Conservation (phyloP, 2,113 vertebrate genomes). For the Pachycephala philippinensis region DNA sequence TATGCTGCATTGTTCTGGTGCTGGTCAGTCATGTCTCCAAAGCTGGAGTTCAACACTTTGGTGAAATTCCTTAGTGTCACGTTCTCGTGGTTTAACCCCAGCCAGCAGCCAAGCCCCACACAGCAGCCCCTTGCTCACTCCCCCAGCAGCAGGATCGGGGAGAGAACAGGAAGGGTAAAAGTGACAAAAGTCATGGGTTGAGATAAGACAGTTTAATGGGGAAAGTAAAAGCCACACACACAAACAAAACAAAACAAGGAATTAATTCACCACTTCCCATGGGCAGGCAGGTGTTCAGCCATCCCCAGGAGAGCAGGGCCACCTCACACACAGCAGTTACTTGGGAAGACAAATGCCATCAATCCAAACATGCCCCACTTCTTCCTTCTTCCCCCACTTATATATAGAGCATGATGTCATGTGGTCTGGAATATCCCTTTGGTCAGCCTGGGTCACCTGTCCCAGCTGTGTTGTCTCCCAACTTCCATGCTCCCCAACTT, state of each 20-base stretch:
- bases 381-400: not conserved
- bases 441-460: not conserved
- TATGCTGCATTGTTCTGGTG: not conserved
- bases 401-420: not conserved
- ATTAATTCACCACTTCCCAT: not conserved
- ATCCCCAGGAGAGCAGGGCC: not conserved
- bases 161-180: not conserved
- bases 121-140: rapidly evolving
- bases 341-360: not conserved
- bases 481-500: not conserved
- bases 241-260: not conserved
- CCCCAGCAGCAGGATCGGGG: rapidly evolving
- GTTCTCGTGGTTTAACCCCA: not conserved
- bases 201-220: not conserved
- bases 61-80: not conserved
- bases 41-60: not conserved
- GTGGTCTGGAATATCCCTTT: not conserved
- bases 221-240: not conserved
- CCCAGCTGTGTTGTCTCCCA: not conserved
- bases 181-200: not conserved
- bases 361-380: not conserved
- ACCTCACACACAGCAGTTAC: not conserved
- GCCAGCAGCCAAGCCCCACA: not conserved
- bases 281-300: not conserved
- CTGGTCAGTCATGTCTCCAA: not conserved